Conservation (phyloP, 2,113 vertebrate species). For the Tupaia chinensis region DNA sequence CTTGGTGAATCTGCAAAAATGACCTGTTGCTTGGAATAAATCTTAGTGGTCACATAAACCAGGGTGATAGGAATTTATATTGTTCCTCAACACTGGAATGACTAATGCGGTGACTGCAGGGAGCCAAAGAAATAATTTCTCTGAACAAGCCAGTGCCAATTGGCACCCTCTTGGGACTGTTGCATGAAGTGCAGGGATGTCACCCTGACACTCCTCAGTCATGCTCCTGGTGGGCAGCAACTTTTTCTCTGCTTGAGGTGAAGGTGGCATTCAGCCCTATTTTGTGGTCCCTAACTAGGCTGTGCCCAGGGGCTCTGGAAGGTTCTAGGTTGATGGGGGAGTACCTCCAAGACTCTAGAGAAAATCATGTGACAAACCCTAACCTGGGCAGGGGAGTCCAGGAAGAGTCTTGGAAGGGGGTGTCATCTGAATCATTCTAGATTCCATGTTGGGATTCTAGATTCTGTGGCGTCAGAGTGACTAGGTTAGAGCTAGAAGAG, state of each 20-base stretch:
- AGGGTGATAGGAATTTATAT: conserved; percentile 84
- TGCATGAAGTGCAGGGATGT: conserved; percentile 24
- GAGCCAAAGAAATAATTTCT: conserved; percentile 69
- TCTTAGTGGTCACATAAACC: conserved; percentile 83
- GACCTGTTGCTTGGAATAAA: conserved; percentile 87
- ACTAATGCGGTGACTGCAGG: conserved; percentile 73
- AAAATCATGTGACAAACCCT: background rate
- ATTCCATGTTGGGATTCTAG: background rate
- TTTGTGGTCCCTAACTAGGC: background rate
- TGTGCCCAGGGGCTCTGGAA: background rate
- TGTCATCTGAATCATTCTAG: background rate
- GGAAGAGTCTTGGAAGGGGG: background rate
- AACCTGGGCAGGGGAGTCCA: background rate
- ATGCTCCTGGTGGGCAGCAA: background rate
- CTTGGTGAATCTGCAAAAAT: conserved; percentile 84
- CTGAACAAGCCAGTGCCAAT: conserved; percentile 62
- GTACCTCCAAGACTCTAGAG: background rate
- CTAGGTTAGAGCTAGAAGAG: background rate
- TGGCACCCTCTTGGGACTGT: background rate
- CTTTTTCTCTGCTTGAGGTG: background rate
- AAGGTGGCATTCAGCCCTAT: background rate
- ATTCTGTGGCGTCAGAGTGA: background rate
- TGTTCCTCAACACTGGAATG: conserved; percentile 81
- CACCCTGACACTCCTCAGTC: background rate
- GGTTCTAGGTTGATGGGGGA: background rate